Evolutionary conservation across 1,140 invertebrate species (phyloP).

Genomic region (Conus ventricosus): DNA sequence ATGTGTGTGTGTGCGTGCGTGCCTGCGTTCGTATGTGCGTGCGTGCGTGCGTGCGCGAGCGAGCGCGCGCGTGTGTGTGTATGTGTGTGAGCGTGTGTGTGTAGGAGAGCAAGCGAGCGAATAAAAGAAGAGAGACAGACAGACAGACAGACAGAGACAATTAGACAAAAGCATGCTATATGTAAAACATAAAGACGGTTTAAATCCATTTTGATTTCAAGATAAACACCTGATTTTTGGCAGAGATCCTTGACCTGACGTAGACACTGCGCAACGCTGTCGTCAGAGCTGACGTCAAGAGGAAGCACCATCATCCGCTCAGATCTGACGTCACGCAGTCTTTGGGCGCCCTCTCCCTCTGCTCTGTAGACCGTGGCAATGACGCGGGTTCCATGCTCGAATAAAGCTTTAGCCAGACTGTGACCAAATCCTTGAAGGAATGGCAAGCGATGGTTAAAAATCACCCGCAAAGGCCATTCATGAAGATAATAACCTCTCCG

Average conservation of each 20-base stretch:
- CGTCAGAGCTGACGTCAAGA: slow-evolving; percentile 62
- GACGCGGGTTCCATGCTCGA: slow-evolving; percentile 72
- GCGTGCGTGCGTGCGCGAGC: background rate
- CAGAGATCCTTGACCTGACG: slow-evolving; percentile 46
- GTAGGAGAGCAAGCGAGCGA: background rate
- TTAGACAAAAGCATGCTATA: background rate
- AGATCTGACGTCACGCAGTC: slow-evolving; percentile 61
- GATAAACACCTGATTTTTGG: slow-evolving; percentile 42
- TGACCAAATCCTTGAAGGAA: slow-evolving; percentile 63
- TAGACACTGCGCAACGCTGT: slow-evolving; percentile 52
- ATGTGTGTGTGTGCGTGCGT: background rate
- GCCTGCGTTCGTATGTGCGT: background rate
- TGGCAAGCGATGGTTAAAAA: background rate
- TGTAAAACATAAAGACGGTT: background rate
- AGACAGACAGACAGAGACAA: background rate
- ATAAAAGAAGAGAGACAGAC: background rate
- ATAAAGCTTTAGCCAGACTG: slow-evolving; percentile 71
- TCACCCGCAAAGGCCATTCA: too few species aligned
- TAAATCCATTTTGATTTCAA: background rate
- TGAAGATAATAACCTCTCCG: too few species aligned
- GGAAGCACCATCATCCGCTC: slow-evolving; percentile 64
- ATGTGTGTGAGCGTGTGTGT: too few species aligned
- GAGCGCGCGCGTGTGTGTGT: too few species aligned
- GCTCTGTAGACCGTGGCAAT: slow-evolving; percentile 82
- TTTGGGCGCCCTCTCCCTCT: slow-evolving; percentile 71